Percentiles rank a stretch among this genome's conserved stretches.
Conservation (phyloP, 2,888 invertebrate species). For the Orthonevra nobilis region DNA sequence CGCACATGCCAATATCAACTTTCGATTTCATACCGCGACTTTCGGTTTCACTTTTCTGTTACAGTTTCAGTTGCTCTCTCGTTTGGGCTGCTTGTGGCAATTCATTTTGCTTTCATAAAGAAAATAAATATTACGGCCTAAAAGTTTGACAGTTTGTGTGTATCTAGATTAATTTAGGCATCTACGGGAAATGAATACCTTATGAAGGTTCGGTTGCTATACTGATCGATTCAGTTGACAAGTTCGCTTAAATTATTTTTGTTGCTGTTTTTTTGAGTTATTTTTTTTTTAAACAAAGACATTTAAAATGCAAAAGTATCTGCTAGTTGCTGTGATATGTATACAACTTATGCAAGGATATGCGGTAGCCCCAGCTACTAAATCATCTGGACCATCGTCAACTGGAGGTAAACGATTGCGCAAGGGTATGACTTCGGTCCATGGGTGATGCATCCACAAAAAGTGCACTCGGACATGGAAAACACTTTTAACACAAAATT, state of each 20-base stretch:
- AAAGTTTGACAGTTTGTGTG: slow-evolving; percentile 30
- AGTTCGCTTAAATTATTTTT: slow-evolving; percentile 23
- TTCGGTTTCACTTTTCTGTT: slow-evolving; percentile 71
- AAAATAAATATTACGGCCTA: slow-evolving; percentile 3
- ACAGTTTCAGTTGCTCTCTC: slow-evolving; percentile 37
- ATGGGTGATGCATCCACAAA: slow-evolving; percentile 23
- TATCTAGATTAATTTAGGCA: slow-evolving; percentile 19
- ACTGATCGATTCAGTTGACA: slow-evolving; percentile 42
- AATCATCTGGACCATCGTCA: slow-evolving; percentile 72
- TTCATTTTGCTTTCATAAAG: slow-evolving; percentile 34
- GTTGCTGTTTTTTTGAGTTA: slow-evolving; percentile 7
- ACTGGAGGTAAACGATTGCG: slow-evolving; percentile 75
- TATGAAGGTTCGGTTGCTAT: slow-evolving; percentile 53
- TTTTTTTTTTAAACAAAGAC: slow-evolving; percentile 9
- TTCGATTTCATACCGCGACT: slow-evolving; percentile 75
- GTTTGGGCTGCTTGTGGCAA: slow-evolving; percentile 22
- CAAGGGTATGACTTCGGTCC: slow-evolving; percentile 47
- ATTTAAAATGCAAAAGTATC: slow-evolving; percentile 77
- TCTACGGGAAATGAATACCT: slow-evolving; percentile 49
- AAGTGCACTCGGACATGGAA: slow-evolving; percentile 60
- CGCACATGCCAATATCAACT: slow-evolving; percentile 78
- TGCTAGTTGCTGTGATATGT: slow-evolving; percentile 78
- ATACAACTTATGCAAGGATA: slow-evolving; percentile 77
- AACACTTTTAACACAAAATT: slow-evolving; percentile 9
- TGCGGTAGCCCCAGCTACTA: slow-evolving; percentile 75